These are phyloP conservation scores for Semotilus atromaculatus DNA, from an alignment of 2,797 vertebrate species.

Conservation along the genomic window DNA sequence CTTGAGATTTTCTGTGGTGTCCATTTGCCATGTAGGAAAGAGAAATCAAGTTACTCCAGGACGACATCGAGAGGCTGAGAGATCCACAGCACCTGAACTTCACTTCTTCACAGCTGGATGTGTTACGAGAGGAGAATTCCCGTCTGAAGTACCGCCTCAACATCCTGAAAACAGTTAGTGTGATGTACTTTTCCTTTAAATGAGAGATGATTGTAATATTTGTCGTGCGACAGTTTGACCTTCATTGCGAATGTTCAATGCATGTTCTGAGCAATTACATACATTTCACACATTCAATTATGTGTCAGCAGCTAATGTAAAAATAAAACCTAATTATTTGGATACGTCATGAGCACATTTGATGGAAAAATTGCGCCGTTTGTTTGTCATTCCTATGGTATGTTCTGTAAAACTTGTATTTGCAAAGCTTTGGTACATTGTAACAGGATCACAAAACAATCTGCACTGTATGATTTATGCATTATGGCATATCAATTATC, in stretches of 20 bases:
- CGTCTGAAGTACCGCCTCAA: constrained; percentile 91
- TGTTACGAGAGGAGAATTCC: constrained; percentile 87
- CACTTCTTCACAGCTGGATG: constrained; percentile 76
- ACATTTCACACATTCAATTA: background rate
- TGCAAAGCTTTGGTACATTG: background rate
- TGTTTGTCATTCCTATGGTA: background rate
- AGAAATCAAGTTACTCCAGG: constrained; percentile 85
- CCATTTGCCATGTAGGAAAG: constrained; percentile 78
- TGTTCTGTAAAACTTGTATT: background rate
- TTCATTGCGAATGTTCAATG: background rate
- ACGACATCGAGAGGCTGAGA: constrained; percentile 87
- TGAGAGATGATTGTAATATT: background rate
- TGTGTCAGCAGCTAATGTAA: background rate
- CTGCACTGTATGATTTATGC: background rate
- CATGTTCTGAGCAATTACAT: background rate
- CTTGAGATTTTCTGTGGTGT: background rate
- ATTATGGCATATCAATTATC: background rate
- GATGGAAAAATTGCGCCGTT: background rate
- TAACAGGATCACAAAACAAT: background rate
- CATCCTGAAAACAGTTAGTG: constrained; percentile 85
- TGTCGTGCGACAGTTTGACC: background rate
- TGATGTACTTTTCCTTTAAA: background rate
- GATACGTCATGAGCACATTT: background rate
- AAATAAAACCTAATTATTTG: background rate
- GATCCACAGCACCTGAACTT: constrained; percentile 72